phyloP scores from a whole-genome alignment of 1,140 invertebrate genomes.

The Brachionus rubens region DNA sequence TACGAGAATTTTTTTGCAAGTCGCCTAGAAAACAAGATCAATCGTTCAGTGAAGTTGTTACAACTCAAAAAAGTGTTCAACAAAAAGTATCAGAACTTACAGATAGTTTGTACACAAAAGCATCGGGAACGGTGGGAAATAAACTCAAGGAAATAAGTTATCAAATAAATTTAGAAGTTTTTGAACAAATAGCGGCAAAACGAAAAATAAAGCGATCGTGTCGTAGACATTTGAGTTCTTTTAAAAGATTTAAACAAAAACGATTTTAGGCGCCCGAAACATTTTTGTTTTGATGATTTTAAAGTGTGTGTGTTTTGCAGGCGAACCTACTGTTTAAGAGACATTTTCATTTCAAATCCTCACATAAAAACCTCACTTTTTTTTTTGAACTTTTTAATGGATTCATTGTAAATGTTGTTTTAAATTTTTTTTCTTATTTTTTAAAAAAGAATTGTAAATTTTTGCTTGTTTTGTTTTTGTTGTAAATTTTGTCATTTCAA shows the following conservation, averaged over 20 bases:
- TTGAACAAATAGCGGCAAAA: background rate
- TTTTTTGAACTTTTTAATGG: too few relatives aligned
- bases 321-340: too few relatives aligned
- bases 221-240: background rate
- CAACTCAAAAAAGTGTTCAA: background rate
- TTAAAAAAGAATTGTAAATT: too few relatives aligned
- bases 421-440: too few relatives aligned
- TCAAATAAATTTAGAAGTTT: background rate
- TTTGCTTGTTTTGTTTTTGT: too few relatives aligned
- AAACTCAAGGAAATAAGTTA: background rate
- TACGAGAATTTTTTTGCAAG: background rate
- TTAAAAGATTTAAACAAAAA: slow-evolving; percentile 4
- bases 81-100: background rate
- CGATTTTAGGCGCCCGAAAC: background rate
- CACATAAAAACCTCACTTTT: too few relatives aligned
- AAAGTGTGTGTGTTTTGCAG: too few relatives aligned
- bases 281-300: too few relatives aligned
- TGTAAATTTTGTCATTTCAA: too few relatives aligned
- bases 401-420: too few relatives aligned
- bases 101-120: background rate
- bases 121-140: background rate
- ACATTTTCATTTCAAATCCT: too few relatives aligned
- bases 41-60: background rate
- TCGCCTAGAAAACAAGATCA: background rate
- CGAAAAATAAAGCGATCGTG: background rate